Conservation (phyloP, 2,113 vertebrate species). For the Gorsachius goisagi region DNA sequence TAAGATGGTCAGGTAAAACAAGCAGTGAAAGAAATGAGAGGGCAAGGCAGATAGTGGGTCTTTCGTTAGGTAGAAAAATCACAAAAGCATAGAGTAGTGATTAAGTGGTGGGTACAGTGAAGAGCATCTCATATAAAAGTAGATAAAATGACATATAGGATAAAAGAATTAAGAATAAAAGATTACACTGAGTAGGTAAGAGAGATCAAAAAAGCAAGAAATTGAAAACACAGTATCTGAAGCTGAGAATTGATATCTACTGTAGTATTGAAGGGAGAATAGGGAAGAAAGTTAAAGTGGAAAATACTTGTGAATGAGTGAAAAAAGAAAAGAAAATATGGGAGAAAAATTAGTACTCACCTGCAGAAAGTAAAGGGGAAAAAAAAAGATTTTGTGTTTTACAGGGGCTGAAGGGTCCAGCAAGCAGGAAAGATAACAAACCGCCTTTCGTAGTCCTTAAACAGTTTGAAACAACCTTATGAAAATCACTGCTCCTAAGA, state of each 20-base stretch:
- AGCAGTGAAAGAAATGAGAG: conserved; percentile 15
- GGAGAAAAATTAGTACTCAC: not conserved
- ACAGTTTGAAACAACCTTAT: not conserved
- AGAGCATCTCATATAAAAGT: not conserved
- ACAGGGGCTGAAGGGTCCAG: not conserved
- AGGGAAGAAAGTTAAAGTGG: not conserved
- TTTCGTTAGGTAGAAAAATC: conserved; percentile 35
- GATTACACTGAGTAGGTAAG: not conserved
- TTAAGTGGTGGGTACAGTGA: not conserved
- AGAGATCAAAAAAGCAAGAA: conserved; percentile 29
- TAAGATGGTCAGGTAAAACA: not conserved
- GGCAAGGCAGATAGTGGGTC: not conserved
- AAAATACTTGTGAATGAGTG: not conserved
- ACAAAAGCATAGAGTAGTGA: not conserved
- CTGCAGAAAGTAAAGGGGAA: not conserved
- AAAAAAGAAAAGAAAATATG: not conserved
- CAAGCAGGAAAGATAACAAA: not conserved
- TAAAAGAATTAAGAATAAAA: not conserved
- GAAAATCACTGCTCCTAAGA: not conserved
- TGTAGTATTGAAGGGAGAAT: not conserved
- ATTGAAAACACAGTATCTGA: not conserved
- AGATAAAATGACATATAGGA: not conserved
- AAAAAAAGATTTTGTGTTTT: not conserved
- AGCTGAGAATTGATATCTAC: not conserved
- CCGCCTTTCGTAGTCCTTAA: not conserved